Conservation (phyloP, 2,113 vertebrate species). For the Accipiter cooperii region DNA sequence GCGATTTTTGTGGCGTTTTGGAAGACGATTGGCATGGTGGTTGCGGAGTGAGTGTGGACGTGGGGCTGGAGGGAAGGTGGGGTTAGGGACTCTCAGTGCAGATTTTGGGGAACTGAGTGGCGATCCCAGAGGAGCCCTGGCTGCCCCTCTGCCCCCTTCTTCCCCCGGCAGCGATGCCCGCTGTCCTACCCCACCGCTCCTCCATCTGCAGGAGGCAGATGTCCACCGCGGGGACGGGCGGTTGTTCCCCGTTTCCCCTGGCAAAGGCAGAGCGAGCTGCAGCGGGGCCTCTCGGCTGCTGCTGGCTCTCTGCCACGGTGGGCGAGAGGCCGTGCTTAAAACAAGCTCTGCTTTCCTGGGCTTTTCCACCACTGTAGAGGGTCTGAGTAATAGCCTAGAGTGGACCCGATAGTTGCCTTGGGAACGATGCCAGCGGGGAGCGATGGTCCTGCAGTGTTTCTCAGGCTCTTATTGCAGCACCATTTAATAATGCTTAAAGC, state of each 20-base stretch:
- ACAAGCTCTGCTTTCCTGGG: background rate
- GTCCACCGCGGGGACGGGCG: accelerated
- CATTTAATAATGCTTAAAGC: background rate
- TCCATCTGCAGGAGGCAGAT: background rate
- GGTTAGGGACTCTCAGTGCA: background rate
- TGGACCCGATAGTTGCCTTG: accelerated
- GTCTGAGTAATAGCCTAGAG: background rate
- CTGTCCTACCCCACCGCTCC: background rate
- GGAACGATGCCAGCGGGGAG: accelerated
- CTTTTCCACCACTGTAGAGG: background rate
- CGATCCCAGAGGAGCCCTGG: background rate
- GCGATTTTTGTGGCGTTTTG: background rate
- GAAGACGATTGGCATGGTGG: background rate
- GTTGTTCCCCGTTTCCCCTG: background rate
- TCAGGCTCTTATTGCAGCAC: background rate
- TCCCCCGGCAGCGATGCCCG: background rate
- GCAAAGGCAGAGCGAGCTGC: background rate
- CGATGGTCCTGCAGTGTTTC: accelerated
- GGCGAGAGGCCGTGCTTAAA: background rate
- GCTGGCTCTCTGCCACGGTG: background rate
- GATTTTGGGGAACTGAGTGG: background rate
- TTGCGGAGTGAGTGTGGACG: background rate
- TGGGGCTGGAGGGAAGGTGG: background rate
- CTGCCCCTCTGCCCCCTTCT: background rate
- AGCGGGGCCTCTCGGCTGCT: background rate